Evolutionary conservation across 2,888 invertebrate genomes (phyloP), one percentile per base, ranked within the genome.

Genomic region (Eurois occulta): DNA sequence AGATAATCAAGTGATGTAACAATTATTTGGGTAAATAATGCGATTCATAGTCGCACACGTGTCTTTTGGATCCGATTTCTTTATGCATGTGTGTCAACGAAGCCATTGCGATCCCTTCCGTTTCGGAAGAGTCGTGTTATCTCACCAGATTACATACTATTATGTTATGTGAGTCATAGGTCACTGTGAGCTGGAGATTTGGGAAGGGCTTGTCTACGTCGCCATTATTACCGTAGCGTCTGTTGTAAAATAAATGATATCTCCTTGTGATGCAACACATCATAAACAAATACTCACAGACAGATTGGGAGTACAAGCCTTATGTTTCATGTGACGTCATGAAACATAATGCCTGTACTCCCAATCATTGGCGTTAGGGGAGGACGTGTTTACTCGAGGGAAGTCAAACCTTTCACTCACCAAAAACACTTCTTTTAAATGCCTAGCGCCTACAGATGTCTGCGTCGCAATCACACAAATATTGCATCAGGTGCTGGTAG

Each of bases 81-180:
- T 13, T 52, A 66, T 46, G 66, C 69, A 85, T 70, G n/a, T 72
- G 64, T 84, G 75, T 78, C 72, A 83, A 28, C 24, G 38, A 43
- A 55, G 62, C 60, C 32, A 48, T 65, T 68, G n/a, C 11, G 28
- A n/a, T 55, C 24, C n/a, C 38, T 52, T 58, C 72, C 55, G 71
- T 55, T 73, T 67, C 46, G 48, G 72, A 66, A 62, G 24, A 32
- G 28, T 43, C 78, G 66, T 8, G 60, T 84, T 66, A 72, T 76
- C 72, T 66, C 60, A 65, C 32, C 24, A 35, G 52, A 24, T 72
- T n/a, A 72, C 60, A 43, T 71, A n/a, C 24, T n/a, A 32, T 69
- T 62, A 67, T 48, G 48, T 65, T 55, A 65, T 48, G 48, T 66
- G 46, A 68, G 32, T 58, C 46, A 75, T 7, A 16, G 62, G 46